Base-by-base conservation (phyloP, 92 coral and sea anemone genomes). In the Epizoanthus rinbou region DNA sequence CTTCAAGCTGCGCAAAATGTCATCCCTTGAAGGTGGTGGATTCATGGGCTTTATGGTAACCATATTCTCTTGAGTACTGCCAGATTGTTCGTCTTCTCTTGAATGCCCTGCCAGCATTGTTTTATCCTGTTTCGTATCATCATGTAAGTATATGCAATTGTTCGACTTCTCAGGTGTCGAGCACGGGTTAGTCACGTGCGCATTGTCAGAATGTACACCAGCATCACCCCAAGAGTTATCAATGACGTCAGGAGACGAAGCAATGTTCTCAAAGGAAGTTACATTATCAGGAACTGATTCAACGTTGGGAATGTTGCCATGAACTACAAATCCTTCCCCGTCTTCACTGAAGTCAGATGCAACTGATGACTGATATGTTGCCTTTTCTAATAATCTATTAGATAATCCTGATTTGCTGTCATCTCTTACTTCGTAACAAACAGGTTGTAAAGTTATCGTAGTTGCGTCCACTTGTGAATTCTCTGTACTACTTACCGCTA, bases 11-110 rank as follows among this genome's bases (percentile, higher is more conserved):
- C 65, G 45, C 75, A 79, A 31, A 69, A 97, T 68, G 52, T 88
- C 92, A 3, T 69, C 75, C 8, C 84, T 73, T 28, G 91, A 76
- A 14, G 99, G 99, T 9, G 99, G 87, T 53, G 66, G 74, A 67
- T 79, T 93, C 35, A 73, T 31, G 9, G 98, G 98, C 80, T 75
- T 84, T 73, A 93, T 79, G 53, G 81, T 75, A 25, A 82, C 66
- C 69, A 19, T 13, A 18, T 22, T 57, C 17, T 83, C 63, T 39
- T 65, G 39, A 15, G 33, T 14, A 19, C 19, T 54, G 22, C 24
- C n/a, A 2, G 75, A 39, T 22, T 8, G 47, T 6, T 17, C 64
- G 0, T 54, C 8, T 31, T 24, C 39, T 22, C 19, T 37, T 8
- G 85, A 83, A 52, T 17, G 57, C 3, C 18, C 54, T 31, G 69